Base-by-base conservation (phyloP, 2,888 invertebrate species). In the Lottia gigantea region DNA sequence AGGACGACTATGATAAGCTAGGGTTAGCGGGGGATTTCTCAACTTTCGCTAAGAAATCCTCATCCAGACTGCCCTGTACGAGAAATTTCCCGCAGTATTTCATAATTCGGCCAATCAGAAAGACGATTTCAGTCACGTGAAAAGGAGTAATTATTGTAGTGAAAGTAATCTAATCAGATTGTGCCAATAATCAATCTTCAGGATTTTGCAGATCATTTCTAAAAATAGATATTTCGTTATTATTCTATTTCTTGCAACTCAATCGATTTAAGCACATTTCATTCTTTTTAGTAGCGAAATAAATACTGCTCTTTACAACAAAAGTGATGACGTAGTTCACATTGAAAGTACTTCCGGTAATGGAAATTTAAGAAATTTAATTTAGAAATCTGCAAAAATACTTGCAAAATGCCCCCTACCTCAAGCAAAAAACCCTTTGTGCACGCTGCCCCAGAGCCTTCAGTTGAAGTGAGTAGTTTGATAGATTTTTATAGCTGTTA, bases 391-490 rank as follows among this genome's bases (percentile, higher is more conserved):
- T 8, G 31, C 40, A 40, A 40, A 40, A 8, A 8, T 40, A 40
- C 40, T 8, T 8, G 40, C 40, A 71, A 0, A 65, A 77, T 77
- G 77, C 76, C 77, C 11, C 73, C 74, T 14, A 72, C 74, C 19
- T 64, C 66, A 3, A 61, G 68, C 6, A 78, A 76, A 64, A 78
- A 75, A 55, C 68, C 76, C 15, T 66, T 75, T 19, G 67, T 71
- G 68, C 76, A 73, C 25, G 62, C 68, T 16, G 73, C 71, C 26
- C 74, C 74, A 14, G 78, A 78, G 25, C 76, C 76, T 14, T 40
- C 72, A n/a, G 61, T 40, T 15, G 70, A 74, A 64, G 71, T 72
- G 64, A 62, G 11, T 67, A 55, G 7, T 40, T 40, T 40, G 11
- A 40, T 40, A 11, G 11, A 40, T 11, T 40, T 40, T 11, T 40